Evolutionary conservation across 2,113 vertebrate species (phyloP), one percentile per base, ranked within the genome.

Genomic region (Pygoscelis adeliae): DNA sequence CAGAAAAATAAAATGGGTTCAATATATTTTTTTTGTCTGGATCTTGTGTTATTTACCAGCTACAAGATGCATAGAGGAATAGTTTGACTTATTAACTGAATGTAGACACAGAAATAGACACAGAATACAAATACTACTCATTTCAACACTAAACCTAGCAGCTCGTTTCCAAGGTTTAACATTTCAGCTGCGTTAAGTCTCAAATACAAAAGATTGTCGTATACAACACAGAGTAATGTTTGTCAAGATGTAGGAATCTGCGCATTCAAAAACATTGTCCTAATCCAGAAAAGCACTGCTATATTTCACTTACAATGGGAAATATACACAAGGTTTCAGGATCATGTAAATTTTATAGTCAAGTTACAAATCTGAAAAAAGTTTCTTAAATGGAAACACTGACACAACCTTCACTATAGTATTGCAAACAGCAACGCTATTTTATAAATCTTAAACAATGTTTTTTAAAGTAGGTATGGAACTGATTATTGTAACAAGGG

Each of bases 391-490:
- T 97, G 98, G 98, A 98, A 98, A 98, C 98, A 97, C 98, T 98
- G 98, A 98, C 98, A 98, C 98, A 98, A 98, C 98, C 98, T 98
- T 98, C 98, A 98, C 98, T 98, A 98, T 98, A 98, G 98, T 98
- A 98, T 98, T 98, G 98, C 98, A 98, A 98, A 98, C 98, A 98
- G 97, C 67, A 97, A 98, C 98, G 98, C 97, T 98, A 98, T 95
- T 97, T 98, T 96, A 97, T 78, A 83, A 87, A 95, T 82, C 85
- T 96, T 95, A 63, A 96, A 96, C 79, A 88, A 77, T 80, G 91
- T 83, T 94, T 96, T 98, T 97, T 93, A 69, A 97, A 96, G 42
- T 66, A 80, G 47, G 36, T 63, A 49, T 83, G 93, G 86, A 82
- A 80, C 38, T 95, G 90, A 92, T 91, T 84, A 81, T n/a, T 90